Conservation (phyloP, 2,888 invertebrate genomes). For the Ceramica pisi region DNA sequence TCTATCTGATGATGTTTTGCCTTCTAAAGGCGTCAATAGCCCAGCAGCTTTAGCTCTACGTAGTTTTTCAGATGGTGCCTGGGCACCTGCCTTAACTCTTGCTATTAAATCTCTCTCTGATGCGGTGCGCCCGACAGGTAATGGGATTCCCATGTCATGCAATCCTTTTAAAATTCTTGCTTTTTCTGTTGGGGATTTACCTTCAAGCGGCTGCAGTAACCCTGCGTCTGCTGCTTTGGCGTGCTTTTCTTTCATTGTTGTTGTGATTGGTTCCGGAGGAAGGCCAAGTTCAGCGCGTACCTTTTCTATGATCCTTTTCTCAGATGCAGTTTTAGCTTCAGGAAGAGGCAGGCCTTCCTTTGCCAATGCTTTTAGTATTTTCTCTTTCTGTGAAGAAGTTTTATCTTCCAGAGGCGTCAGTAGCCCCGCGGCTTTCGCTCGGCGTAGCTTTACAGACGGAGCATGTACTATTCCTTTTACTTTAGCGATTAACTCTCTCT, state of each 20-base stretch:
- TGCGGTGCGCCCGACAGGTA: neutral
- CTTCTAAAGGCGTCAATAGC: neutral
- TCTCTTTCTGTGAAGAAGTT: neutral
- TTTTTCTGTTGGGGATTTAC: neutral
- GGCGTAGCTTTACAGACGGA: neutral
- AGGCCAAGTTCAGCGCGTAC: neutral
- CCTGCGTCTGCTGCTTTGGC: neutral
- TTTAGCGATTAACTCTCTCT: slow-evolving; percentile 37
- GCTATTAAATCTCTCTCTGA: slow-evolving; percentile 7
- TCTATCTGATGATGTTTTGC: neutral
- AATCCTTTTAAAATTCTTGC: neutral
- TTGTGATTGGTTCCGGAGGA: neutral
- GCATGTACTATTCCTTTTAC: neutral
- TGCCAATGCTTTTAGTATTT: neutral
- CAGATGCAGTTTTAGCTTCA: neutral
- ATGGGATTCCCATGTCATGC: neutral
- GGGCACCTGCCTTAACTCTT: neutral
- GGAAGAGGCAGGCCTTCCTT: neutral
- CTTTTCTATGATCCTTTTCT: neutral
- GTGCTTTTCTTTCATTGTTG: neutral
- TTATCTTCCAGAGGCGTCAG: neutral
- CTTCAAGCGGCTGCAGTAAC: neutral
- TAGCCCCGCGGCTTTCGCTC: neutral
- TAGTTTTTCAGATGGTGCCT: neutral
- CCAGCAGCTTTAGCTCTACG: slow-evolving; percentile 12